phyloP scores from a whole-genome alignment of 1,140 invertebrate species.

The Radopholus similis region DNA sequence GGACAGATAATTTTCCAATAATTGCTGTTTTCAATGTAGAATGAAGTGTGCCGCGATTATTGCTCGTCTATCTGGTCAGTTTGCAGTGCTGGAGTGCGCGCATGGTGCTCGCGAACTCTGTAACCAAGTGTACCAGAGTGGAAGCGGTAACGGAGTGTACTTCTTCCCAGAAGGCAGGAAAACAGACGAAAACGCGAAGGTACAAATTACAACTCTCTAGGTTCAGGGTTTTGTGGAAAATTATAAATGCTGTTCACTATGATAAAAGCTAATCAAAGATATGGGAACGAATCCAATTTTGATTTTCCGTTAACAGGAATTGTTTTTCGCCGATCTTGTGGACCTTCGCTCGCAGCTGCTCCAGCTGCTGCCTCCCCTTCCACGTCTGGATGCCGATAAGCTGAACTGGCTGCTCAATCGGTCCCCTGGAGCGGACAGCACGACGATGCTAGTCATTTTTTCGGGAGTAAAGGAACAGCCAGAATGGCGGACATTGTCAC shows the following conservation, averaged over 20 bases:
- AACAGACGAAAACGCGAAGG: not conserved
- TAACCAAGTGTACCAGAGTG: not conserved
- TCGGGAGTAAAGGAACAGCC: not conserved
- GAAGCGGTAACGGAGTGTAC: not conserved
- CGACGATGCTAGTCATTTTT: not conserved
- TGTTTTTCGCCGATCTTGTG: constrained; percentile 9
- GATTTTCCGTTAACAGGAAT: not conserved
- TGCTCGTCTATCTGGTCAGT: not conserved
- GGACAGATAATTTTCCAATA: not conserved
- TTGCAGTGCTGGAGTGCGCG: not conserved
- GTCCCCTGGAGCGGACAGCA: not conserved
- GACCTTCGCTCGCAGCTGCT: constrained; percentile 3
- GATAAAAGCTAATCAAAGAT: not conserved
- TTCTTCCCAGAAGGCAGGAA: not conserved
- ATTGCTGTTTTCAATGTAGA: not conserved
- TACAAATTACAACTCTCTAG: not conserved
- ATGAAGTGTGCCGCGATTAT: not conserved
- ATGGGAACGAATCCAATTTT: not conserved
- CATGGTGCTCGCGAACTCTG: not conserved
- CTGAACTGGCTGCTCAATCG: not conserved
- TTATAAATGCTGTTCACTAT: no score
- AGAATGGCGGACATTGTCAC: constrained; percentile 14
- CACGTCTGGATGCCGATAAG: not conserved
- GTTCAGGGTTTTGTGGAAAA: no score
- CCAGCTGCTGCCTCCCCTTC: not conserved